Percentiles rank a stretch among this genome's conserved stretches.
phyloP scores from a whole-genome alignment of 2,888 invertebrate genomes.

The Rapana venosa region DNA sequence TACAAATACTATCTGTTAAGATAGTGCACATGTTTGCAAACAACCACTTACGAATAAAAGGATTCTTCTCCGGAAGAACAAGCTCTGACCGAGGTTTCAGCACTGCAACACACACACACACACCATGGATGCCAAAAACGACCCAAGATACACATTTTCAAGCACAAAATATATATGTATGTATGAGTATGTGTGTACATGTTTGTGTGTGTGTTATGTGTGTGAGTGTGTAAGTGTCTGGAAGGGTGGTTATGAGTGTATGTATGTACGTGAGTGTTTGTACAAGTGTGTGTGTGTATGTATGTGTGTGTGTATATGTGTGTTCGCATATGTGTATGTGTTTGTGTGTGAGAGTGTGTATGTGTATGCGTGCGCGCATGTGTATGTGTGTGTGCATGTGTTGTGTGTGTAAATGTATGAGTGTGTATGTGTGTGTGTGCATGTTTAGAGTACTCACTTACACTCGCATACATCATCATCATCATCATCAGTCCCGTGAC shows the following conservation, averaged over 20 bases:
- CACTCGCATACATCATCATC: too few species aligned
- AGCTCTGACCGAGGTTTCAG: constrained; percentile 59
- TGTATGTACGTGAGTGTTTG: not conserved
- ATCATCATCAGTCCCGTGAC: too few species aligned
- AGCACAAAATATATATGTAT: too few species aligned
- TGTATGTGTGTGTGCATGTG: not conserved
- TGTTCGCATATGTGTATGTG: not conserved
- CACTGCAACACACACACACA: constrained; percentile 55
- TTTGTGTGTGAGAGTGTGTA: too few species aligned
- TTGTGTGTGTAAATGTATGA: too few species aligned
- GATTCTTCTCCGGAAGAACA: constrained; percentile 67
- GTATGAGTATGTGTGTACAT: too few species aligned
- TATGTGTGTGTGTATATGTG: not conserved
- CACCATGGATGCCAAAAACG: not conserved
- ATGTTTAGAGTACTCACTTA: not conserved
- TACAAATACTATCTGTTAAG: not conserved
- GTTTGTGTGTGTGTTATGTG: too few species aligned
- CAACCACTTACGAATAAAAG: constrained; percentile 68
- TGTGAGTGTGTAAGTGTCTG: too few species aligned
- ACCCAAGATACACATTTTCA: too few species aligned
- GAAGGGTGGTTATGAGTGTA: too few species aligned
- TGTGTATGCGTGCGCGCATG: not conserved
- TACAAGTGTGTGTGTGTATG: not conserved
- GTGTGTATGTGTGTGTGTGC: not conserved
- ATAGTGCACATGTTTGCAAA: not conserved